Percentiles rank a stretch among this genome's conserved stretches.
These are phyloP conservation scores for Pemphigus obesinymphae DNA, from an alignment of 1,140 invertebrate genomes.

Conservation along the genomic window DNA sequence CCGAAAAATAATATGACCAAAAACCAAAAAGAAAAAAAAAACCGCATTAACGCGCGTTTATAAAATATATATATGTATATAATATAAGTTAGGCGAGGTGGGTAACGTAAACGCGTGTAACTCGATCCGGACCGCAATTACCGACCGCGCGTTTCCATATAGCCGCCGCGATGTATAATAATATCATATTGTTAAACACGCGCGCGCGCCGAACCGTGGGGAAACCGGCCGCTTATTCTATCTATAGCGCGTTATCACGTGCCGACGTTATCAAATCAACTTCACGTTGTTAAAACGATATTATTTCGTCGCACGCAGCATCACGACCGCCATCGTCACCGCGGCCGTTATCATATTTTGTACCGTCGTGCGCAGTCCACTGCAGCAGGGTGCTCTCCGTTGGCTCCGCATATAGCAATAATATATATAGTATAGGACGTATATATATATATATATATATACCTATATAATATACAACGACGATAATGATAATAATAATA, in stretches of 20 bases:
- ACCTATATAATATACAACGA: too few species aligned
- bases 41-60: background rate
- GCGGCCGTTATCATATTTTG: background rate
- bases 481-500: too few species aligned
- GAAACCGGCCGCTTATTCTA: background rate
- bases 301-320: background rate
- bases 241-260: too few species aligned
- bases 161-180: background rate
- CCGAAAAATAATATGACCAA: background rate
- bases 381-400: too few species aligned
- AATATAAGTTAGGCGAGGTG: too few species aligned
- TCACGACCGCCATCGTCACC: background rate
- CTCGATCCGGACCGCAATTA: background rate
- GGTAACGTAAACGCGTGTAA: background rate
- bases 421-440: too few species aligned
- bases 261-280: background rate
- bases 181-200: too few species aligned
- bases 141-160: background rate
- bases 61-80: too few species aligned
- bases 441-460: too few species aligned
- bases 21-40: background rate
- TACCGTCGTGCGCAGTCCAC: too few species aligned
- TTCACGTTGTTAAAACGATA: slow-evolving; percentile 15
- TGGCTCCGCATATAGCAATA: too few species aligned
- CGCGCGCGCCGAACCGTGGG: background rate